Evolutionary conservation across 2,797 vertebrate species (phyloP), one percentile per base, ranked within the genome.

Genomic region (Semotilus atromaculatus): DNA sequence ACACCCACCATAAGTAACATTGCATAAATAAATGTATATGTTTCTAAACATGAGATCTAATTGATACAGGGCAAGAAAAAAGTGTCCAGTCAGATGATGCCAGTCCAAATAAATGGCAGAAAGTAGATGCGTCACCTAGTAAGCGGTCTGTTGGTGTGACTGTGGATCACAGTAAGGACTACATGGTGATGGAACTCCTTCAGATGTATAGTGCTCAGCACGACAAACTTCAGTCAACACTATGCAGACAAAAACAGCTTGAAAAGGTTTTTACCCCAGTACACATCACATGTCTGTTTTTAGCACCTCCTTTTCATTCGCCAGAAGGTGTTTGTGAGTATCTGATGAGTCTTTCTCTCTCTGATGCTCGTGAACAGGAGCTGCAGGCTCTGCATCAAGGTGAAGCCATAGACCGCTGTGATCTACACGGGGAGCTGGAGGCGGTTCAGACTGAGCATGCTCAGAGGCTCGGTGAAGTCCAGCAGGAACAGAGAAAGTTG

Each of bases 111-210:
- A 53, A 85, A 88, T 83, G 86, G 80, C 86, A 68, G 67, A 82
- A 80, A 67, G 75, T 78, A 38, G 89, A 90, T 78, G 58, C 77
- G 6, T 16, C 71, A 34, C 71, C 58, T 51, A 82, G 77, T 74
- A 85, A 86, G 72, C 75, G 45, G 80, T 26, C 82, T 77, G 70
- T 75, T 34, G 74, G 74, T 60, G 43, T 95, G n/a, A 81, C 36
- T 36, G 51, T 92, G 90, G 95, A 96, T 79, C 96, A 97, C 60
- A 95, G 95, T 89, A 96, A 96, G 86, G 95, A 96, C 1, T 94
- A 89, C 87, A 96, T 97, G 89, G 95, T 97, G 94, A 95, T 96
- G 89, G 96, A 96, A 92, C 95, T 96, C 1, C 94, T 96, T 91
- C 96, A 94, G 91, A 96, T 95, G 68, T 97, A 96, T 31, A 91